A percentile compares a stretch with the other conserved stretches of the same genome.
These are phyloP conservation scores for Perccottus glenii DNA, from an alignment of 2,113 vertebrate species.

Conservation along the genomic window DNA sequence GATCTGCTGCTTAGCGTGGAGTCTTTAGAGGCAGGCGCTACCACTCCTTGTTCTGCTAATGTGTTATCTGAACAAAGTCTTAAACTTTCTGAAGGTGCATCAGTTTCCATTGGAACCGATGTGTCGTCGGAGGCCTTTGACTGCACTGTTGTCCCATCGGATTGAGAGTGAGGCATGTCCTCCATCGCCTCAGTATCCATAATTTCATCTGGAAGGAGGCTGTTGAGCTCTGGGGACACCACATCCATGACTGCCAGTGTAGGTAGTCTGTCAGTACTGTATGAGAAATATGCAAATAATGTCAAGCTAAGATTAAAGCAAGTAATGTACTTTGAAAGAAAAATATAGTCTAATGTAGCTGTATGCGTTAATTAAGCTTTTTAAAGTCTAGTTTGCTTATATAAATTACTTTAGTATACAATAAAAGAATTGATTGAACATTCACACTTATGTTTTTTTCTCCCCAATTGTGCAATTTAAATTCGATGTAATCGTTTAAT, in stretches of 20 bases:
- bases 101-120: conserved; percentile 82
- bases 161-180: conserved; percentile 87
- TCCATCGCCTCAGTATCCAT: conserved; percentile 94
- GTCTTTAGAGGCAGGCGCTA: conserved; percentile 74
- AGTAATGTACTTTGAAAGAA: background rate
- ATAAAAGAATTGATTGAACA: no score
- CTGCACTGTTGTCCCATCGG: conserved; percentile 71
- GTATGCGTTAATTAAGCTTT: background rate
- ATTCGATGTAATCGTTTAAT: no score
- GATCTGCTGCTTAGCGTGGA: conserved; percentile 71
- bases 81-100: conserved; percentile 85
- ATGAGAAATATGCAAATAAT: background rate
- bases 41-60: conserved; percentile 67
- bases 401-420: no score
- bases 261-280: conserved; percentile 67
- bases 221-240: conserved; percentile 96
- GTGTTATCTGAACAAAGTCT: conserved; percentile 77
- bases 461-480: no score
- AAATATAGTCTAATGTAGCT: background rate
- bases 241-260: conserved; percentile 87
- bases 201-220: conserved; percentile 97
- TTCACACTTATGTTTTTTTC: no score
- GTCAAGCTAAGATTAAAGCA: background rate
- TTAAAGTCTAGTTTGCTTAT: no score
- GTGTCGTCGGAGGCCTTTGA: conserved; percentile 41